Evolutionary conservation across 2,797 vertebrate species (phyloP).

Genomic region (Neomorphus geoffroyi): DNA sequence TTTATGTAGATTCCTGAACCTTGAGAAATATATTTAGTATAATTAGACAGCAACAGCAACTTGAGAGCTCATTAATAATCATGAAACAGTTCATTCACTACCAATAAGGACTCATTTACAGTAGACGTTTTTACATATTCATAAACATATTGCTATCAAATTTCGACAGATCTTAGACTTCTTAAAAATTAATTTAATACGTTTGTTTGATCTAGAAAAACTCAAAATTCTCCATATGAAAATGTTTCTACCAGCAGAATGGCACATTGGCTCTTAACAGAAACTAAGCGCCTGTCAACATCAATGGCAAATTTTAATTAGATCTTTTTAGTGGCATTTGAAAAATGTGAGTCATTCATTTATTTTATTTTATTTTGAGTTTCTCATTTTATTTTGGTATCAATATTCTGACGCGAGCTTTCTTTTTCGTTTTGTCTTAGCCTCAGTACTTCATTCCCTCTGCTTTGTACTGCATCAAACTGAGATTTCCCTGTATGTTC

Average conservation of each 20-base stretch:
- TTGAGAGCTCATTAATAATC: slow-evolving; percentile 31
- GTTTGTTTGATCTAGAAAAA: background rate
- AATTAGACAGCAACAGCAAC: slow-evolving; percentile 26
- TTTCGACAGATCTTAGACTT: background rate
- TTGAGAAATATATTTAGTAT: slow-evolving; percentile 30
- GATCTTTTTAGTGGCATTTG: background rate
- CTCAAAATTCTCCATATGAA: background rate
- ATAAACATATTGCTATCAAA: background rate
- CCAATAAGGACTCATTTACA: background rate
- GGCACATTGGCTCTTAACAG: background rate
- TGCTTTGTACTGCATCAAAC: background rate
- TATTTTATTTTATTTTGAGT: background rate
- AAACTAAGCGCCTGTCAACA: background rate
- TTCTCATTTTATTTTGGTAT: background rate
- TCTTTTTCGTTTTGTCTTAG: background rate
- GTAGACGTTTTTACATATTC: background rate
- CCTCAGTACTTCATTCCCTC: background rate
- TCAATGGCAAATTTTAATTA: background rate
- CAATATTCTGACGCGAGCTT: background rate
- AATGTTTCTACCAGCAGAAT: background rate
- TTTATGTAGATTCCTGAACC: slow-evolving; percentile 27
- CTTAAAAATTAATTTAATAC: background rate
- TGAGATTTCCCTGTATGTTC: accelerated
- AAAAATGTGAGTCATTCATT: background rate
- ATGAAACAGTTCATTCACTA: background rate